Percentiles rank a stretch among this genome's conserved stretches.
Evolutionary conservation across 2,888 invertebrate genomes (phyloP).

Genomic region (Drosophila maculinotata): DNA sequence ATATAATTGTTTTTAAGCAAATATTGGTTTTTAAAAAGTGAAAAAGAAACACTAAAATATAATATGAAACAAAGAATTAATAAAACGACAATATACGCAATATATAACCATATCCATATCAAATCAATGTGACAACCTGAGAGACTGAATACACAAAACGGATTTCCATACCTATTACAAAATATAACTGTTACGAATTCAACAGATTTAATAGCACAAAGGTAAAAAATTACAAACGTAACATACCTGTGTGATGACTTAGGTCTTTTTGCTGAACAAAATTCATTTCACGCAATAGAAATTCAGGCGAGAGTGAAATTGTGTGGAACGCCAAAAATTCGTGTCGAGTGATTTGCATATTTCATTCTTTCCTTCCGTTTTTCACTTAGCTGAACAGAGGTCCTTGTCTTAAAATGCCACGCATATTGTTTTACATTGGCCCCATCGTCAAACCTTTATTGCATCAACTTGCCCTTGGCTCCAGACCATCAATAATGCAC

Average conservation of each 20-base stretch:
- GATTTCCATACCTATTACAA: neutral
- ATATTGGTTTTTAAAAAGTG: no score
- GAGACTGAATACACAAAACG: no score
- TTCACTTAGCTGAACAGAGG: slow-evolving; percentile 15
- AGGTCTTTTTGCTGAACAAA: slow-evolving; percentile 31
- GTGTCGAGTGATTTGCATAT: slow-evolving; percentile 66
- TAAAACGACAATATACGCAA: neutral
- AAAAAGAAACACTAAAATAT: slow-evolving; percentile 1
- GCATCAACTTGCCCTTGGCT: neutral
- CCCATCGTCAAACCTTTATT: slow-evolving; percentile 18
- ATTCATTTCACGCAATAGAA: slow-evolving; percentile 28
- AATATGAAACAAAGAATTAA: neutral
- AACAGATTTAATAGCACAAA: slow-evolving; percentile 14
- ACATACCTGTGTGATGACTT: slow-evolving; percentile 18
- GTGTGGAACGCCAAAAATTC: slow-evolving; percentile 38
- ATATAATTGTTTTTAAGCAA: neutral
- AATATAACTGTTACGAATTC: neutral
- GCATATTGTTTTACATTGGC: slow-evolving; percentile 26
- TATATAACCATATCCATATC: no score
- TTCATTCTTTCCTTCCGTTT: slow-evolving; percentile 29
- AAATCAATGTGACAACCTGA: no score
- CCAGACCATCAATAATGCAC: slow-evolving; percentile 40
- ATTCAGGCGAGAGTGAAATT: slow-evolving; percentile 19
- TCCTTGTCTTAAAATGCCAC: slow-evolving; percentile 21
- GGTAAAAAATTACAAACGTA: slow-evolving; percentile 9